Conservation (phyloP, 2,888 invertebrate species). For the Euphydryas editha region DNA sequence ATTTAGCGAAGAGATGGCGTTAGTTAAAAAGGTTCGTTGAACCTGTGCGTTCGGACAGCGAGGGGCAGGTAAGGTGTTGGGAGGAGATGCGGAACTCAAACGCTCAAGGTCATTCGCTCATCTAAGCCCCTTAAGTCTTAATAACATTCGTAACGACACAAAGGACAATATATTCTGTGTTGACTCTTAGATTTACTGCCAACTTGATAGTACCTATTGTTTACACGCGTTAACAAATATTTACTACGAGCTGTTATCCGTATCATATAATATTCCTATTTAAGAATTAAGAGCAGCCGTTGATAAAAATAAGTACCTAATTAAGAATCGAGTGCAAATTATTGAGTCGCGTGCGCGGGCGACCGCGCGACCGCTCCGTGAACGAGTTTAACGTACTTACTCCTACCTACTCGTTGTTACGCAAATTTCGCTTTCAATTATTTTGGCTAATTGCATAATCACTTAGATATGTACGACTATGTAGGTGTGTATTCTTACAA, state of each 20-base stretch:
- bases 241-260: no score
- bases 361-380: background rate
- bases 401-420: background rate
- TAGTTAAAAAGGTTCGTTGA: no score
- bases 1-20: no score
- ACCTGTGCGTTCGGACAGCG: no score
- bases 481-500: background rate
- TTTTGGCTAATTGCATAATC: background rate
- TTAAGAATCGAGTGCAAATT: background rate
- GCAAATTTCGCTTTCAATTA: slow-evolving; percentile 7
- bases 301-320: background rate
- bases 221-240: no score
- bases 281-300: background rate
- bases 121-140: background rate
- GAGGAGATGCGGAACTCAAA: no score
- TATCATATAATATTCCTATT: no score
- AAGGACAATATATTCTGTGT: background rate
- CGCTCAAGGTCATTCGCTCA: no score
- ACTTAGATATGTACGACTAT: background rate
- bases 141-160: background rate
- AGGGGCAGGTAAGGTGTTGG: no score
- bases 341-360: background rate
- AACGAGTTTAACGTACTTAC: background rate
- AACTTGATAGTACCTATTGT: background rate
- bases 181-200: background rate